Evolutionary conservation across 1,140 invertebrate species (phyloP).

Genomic region (Oryctes rhinoceros): DNA sequence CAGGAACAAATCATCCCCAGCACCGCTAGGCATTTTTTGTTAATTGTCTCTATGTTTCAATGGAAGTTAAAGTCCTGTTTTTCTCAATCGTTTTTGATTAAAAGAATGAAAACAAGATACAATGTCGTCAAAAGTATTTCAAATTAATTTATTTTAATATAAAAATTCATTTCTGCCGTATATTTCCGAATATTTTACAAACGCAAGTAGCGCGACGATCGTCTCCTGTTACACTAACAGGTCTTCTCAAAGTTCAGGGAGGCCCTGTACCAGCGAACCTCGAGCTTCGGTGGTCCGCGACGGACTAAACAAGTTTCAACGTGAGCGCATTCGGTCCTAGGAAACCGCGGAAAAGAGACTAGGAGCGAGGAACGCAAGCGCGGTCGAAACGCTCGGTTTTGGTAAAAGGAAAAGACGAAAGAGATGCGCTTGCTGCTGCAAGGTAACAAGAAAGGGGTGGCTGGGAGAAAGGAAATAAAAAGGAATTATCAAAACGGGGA

Average conservation of each 20-base stretch:
- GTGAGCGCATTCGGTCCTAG: constrained; percentile 39
- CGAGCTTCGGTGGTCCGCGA: constrained; percentile 38
- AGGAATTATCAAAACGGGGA: neutral
- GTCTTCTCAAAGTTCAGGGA: neutral
- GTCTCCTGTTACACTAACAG: neutral
- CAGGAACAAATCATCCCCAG: constrained; percentile 55
- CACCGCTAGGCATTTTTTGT: constrained; percentile 53
- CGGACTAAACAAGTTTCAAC: constrained; percentile 44
- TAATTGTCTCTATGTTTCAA: neutral
- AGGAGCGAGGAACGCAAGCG: constrained; percentile 30
- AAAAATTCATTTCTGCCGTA: too few species aligned
- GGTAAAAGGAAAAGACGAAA: neutral
- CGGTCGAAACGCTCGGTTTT: neutral
- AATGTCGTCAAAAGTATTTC: too few species aligned
- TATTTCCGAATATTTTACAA: neutral
- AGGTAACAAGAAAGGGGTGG: too few species aligned
- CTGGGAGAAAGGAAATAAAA: neutral
- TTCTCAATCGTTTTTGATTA: neutral
- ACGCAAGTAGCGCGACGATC: neutral
- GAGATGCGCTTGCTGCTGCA: too few species aligned
- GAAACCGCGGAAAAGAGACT: neutral
- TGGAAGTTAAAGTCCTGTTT: neutral
- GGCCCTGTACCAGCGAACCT: constrained; percentile 16
- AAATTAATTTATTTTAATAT: too few species aligned
- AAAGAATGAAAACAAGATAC: too few species aligned